Base-by-base conservation (phyloP, 2,797 vertebrate genomes). In the Okamejei kenojei region DNA sequence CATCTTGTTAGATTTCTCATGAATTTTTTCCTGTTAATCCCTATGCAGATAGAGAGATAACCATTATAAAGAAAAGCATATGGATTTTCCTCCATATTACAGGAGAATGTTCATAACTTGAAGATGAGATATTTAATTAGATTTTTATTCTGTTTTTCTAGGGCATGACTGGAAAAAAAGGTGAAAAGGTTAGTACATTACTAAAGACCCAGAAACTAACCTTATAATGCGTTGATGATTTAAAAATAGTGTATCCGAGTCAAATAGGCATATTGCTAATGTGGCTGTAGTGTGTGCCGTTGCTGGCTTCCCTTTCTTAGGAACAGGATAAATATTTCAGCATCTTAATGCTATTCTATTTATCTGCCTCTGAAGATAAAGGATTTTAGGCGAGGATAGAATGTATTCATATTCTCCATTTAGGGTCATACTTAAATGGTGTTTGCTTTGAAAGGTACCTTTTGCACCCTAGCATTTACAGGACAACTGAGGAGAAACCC, bases 101-200 rank as follows among this genome's bases (percentile, higher is more conserved):
- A 10, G 86, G 71, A 63, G 65, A 71, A 88, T 81, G 84, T 65
- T 29, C 32, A 90, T 73, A 8, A 11, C 38, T 92, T 92, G 35
- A 74, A 73, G 10, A 73, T 88, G 65, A 71, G 71, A 90, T 38
- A 73, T 11, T 68, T 71, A 32, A 92, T 74, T 84, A 35, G n/a
- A 93, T 93, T 63, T 76, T 68, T 45, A 26, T 38, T 93, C 29
- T 94, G 94, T 93, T 93, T 92, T 96, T 96, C 80, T 94, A 99
- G 99, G 99, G 98, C 94, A 97, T 98, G 95, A 96, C 98, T 93
- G 99, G 99, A 94, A 97, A 97, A 95, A 98, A 98, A 97, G 99
- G 99, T 94, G 98, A 99, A 96, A 99, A 99, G 98, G 99, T 99
- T 94, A 95, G 97, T 97, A 84, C 93, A 86, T 93, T 26, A 45